A percentile compares a stretch with the other conserved stretches of the same genome.
Evolutionary conservation across 2,113 vertebrate species (phyloP).

Genomic region (cat (Felis catus)): DNA sequence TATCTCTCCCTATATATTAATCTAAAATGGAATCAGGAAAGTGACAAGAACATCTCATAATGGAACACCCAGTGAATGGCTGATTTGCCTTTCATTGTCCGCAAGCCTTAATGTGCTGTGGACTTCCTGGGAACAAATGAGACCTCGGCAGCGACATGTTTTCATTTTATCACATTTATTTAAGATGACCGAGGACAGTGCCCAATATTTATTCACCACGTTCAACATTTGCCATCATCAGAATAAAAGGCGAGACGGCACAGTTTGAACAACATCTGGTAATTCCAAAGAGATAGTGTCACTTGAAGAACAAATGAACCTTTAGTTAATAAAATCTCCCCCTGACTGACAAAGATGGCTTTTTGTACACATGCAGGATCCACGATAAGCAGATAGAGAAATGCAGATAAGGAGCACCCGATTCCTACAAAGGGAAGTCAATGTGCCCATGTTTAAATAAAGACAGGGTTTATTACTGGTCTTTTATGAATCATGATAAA

Average conservation of each 20-base stretch:
- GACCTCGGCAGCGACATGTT: slow-evolving; percentile 22
- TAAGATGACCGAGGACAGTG: slow-evolving; percentile 62
- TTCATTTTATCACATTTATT: slow-evolving; percentile 73
- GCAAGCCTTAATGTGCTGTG: not conserved
- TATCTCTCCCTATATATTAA: not conserved
- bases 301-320: slow-evolving; percentile 72
- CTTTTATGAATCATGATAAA: slow-evolving; percentile 50
- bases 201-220: slow-evolving; percentile 70
- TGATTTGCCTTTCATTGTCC: not conserved
- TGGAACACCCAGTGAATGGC: not conserved
- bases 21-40: slow-evolving; percentile 55
- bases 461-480: slow-evolving; percentile 50
- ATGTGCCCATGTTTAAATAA: slow-evolving; percentile 54
- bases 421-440: slow-evolving; percentile 45
- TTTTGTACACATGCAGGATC: slow-evolving; percentile 47
- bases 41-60: slow-evolving; percentile 37
- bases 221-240: slow-evolving; percentile 32
- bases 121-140: slow-evolving; percentile 59
- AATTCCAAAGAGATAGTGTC: slow-evolving; percentile 72
- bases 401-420: not conserved
- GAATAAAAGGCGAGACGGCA: slow-evolving; percentile 47
- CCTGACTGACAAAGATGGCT: slow-evolving; percentile 57
- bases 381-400: slow-evolving; percentile 59
- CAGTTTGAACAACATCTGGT: slow-evolving; percentile 67
- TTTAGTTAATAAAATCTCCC: slow-evolving; percentile 74